Conservation (phyloP, 2,888 invertebrate genomes). For the Pyrocoelia pectoralis region DNA sequence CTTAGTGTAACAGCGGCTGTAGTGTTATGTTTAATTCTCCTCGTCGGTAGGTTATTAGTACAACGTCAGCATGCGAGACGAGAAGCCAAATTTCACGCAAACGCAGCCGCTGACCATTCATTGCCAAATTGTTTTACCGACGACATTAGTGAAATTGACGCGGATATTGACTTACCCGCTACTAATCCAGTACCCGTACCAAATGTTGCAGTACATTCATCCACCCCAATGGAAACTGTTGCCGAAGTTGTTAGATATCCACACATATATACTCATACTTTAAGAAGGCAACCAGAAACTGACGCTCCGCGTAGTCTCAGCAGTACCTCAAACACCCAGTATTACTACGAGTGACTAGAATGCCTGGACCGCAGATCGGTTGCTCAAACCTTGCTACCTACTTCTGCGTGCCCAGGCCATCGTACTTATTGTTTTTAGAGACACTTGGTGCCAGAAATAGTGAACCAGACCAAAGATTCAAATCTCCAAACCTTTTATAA, state of each 20-base stretch:
- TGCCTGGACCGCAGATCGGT: constrained; percentile 53
- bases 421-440: constrained; percentile 58
- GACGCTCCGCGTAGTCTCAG: constrained; percentile 70
- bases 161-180: constrained; percentile 78
- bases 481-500: constrained; percentile 43
- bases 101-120: constrained; percentile 76
- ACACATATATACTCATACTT: constrained; percentile 53
- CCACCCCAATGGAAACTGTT: constrained; percentile 53
- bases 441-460: constrained; percentile 43
- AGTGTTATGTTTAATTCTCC: constrained; percentile 74
- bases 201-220: constrained; percentile 64
- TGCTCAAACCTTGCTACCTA: constrained; percentile 48
- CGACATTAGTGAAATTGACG: constrained; percentile 86
- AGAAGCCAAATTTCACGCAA: constrained; percentile 72
- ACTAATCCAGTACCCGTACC: constrained; percentile 73
- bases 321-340: constrained; percentile 71
- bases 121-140: constrained; percentile 85
- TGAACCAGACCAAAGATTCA: constrained; percentile 52
- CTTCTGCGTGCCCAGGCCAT: constrained; percentile 56
- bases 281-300: constrained; percentile 57
- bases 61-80: constrained; percentile 70
- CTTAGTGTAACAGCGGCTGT: constrained; percentile 77
- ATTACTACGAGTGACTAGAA: constrained; percentile 79
- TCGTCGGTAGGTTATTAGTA: constrained; percentile 75
- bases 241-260: constrained; percentile 56